Percentiles rank a stretch among this genome's conserved stretches.
These are phyloP conservation scores for Trichogramma dendrolimi DNA, from an alignment of 2,888 invertebrate genomes.

Conservation along the genomic window DNA sequence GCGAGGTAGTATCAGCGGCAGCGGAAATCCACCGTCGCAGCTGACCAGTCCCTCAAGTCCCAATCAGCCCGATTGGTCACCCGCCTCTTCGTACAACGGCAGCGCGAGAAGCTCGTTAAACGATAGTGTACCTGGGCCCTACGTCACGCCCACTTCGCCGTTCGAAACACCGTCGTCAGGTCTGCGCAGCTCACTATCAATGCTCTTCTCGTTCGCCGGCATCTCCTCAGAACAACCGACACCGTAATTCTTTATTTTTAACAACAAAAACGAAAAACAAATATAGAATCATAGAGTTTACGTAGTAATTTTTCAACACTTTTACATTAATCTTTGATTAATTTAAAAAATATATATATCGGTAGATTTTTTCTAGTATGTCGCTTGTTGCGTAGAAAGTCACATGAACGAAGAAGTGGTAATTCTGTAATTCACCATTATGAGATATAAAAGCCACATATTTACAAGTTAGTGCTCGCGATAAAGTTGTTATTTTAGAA, in stretches of 20 bases:
- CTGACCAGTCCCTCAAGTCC: slow-evolving; percentile 37
- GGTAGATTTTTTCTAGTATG: no score
- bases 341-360: no score
- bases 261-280: slow-evolving; percentile 8
- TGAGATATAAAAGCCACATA: no score
- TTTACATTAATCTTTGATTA: no score
- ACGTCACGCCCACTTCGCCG: slow-evolving; percentile 16
- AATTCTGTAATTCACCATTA: no score
- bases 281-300: no score
- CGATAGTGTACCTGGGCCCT: not conserved
- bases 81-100: slow-evolving; percentile 39
- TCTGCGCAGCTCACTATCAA: slow-evolving; percentile 47
- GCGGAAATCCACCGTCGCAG: slow-evolving; percentile 32
- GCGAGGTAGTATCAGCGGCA: slow-evolving; percentile 30
- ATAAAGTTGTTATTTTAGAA: no score
- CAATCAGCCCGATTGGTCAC: slow-evolving; percentile 38
- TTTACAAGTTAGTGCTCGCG: no score
- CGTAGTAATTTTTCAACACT: no score
- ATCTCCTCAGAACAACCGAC: slow-evolving; percentile 43
- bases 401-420: no score
- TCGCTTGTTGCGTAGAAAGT: no score
- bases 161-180: slow-evolving; percentile 41
- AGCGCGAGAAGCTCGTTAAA: slow-evolving; percentile 37
- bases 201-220: slow-evolving; percentile 48
- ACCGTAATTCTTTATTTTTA: slow-evolving; percentile 39